These are phyloP conservation scores for Pipistrellus pipistrellus DNA, from an alignment of 2,797 vertebrate species.

Conservation along the genomic window DNA sequence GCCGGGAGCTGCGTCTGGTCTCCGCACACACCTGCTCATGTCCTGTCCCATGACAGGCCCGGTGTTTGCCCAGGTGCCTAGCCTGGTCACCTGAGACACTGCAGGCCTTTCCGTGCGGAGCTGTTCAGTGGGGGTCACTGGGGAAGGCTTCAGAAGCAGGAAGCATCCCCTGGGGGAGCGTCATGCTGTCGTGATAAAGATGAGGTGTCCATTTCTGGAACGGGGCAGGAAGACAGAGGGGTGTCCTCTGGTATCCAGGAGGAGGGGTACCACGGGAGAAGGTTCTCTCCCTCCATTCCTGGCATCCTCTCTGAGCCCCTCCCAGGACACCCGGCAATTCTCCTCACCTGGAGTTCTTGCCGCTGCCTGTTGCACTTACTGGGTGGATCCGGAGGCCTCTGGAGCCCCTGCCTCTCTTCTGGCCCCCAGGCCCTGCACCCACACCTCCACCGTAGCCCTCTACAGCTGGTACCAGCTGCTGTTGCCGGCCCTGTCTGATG, in stretches of 20 bases:
- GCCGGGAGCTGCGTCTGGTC: background rate
- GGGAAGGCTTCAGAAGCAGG: background rate
- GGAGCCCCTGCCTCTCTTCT: background rate
- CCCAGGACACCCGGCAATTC: background rate
- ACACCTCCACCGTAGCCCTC: background rate
- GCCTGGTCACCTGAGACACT: background rate
- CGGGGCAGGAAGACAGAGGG: background rate
- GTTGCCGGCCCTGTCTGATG: background rate
- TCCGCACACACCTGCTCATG: background rate
- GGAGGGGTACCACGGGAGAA: background rate
- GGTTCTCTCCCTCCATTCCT: background rate
- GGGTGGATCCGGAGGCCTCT: background rate
- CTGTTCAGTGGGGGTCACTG: background rate
- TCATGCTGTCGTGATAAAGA: background rate
- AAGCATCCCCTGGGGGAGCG: background rate
- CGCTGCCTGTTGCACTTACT: background rate
- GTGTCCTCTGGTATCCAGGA: background rate
- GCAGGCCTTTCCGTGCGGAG: background rate
- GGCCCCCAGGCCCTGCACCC: too few relatives aligned
- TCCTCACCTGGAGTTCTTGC: background rate
- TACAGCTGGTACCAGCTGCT: background rate
- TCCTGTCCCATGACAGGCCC: background rate
- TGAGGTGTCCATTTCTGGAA: conserved; percentile 16
- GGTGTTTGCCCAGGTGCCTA: background rate
- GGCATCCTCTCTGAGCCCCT: background rate